Evolutionary conservation across 2,888 invertebrate species (phyloP), one percentile per base, ranked within the genome.

Genomic region (Athrips mouffetella): DNA sequence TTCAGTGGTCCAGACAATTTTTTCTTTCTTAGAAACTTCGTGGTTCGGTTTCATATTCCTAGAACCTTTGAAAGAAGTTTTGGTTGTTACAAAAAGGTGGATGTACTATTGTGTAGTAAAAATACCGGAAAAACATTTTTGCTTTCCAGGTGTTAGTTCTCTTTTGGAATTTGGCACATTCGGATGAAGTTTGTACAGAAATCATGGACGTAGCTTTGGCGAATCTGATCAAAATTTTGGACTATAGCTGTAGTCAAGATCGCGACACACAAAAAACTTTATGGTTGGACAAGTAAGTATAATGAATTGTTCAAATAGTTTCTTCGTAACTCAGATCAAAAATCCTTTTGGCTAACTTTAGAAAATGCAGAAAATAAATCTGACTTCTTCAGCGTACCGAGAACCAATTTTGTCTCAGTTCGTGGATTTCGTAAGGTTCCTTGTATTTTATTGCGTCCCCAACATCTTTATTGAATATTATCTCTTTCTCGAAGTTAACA

Each of bases 241-340:
- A 98, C 88, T 98, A 98, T 77, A 98, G 97, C 73, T 98, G 98
- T 86, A 97, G 98, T 47, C 98, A 98, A 90, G 97, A 98, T 75
- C 91, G 98, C 62, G 98, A 98, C 80, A 94, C 96, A 8, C 98
- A 98, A 80, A 98, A 98, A 85, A 95, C 96, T 10, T 92, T 95
- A 53, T 98, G 98, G 98, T 89, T 98, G 53, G 96, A 97, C 71
- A 96, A 96, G 84, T 91, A 71, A 75, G 85, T 39, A n/a, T n/a
- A 16, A n/a, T 8, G 18, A 6, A 23, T 20, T n/a, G n/a, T n/a
- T n/a, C n/a, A n/a, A 4, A 44, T 10, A 16, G 13, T 30, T 8
- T 6, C 1, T 42, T 15, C 1, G 5, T 20, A n/a, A n/a, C n/a
- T n/a, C n/a, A n/a, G n/a, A n/a, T n/a, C n/a, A n/a, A n/a, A n/a